A percentile compares a stretch with the other conserved stretches of the same genome.
Conservation (phyloP, 2,797 vertebrate species). For the Dipus sagitta region DNA sequence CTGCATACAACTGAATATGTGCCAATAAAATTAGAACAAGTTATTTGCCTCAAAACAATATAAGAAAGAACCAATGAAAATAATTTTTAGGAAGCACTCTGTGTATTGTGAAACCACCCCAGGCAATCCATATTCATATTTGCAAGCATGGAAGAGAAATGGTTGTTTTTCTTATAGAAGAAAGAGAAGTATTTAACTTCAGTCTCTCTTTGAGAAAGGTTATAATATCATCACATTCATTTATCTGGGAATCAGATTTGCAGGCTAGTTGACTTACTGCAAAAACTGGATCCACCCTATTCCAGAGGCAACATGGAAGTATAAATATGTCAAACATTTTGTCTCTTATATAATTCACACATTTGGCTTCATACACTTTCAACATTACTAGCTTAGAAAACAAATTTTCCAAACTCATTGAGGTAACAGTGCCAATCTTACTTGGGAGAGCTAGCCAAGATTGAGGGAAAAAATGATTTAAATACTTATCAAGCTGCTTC, state of each 20-base stretch:
- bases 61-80: conserved; percentile 23
- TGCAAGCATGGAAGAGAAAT: neutral
- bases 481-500: neutral
- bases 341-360: neutral
- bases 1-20: conserved; percentile 56
- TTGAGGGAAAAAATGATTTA: conserved; percentile 6
- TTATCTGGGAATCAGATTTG: neutral
- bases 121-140: neutral
- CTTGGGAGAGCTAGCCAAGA: neutral
- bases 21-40: conserved; percentile 63
- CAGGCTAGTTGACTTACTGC: neutral
- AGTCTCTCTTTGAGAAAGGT: neutral
- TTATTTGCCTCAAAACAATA: conserved; percentile 55
- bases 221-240: neutral
- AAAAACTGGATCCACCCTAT: neutral
- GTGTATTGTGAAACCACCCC: conserved; percentile 35
- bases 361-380: neutral
- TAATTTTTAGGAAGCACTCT: neutral
- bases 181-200: neutral
- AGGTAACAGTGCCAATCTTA: neutral
- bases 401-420: neutral
- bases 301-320: neutral
- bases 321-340: neutral
- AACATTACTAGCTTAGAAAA: conserved; percentile 20
- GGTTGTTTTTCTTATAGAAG: neutral